Conservation (phyloP, 2,797 vertebrate genomes). For the Balearica regulorum region DNA sequence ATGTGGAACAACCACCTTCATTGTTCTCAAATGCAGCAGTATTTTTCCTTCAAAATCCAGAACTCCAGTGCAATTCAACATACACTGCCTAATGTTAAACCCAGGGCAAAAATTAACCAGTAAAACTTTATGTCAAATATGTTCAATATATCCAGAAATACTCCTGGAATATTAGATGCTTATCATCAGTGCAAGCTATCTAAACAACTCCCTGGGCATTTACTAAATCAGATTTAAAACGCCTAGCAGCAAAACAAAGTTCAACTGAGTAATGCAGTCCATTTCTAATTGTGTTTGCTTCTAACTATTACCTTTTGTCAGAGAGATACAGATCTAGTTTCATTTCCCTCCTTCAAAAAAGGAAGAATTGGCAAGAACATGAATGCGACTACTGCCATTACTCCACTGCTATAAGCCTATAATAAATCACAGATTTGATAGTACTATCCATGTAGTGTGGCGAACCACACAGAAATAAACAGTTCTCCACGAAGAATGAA, state of each 20-base stretch:
- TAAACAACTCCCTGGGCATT: background rate
- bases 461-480: slow-evolving; percentile 77
- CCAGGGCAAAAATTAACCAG: background rate
- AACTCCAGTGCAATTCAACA: background rate
- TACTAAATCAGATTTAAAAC: background rate
- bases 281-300: slow-evolving; percentile 24
- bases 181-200: background rate
- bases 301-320: slow-evolving; percentile 20
- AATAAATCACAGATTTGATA: slow-evolving; percentile 75
- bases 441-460: slow-evolving; percentile 69
- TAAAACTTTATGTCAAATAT: background rate
- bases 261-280: background rate
- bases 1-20: background rate
- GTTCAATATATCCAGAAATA: background rate
- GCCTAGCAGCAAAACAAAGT: background rate
- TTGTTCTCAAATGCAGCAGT: background rate
- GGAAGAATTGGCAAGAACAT: slow-evolving; percentile 33
- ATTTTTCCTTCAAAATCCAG: background rate
- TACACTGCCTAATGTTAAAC: background rate
- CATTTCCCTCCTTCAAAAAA: slow-evolving; percentile 57
- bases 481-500: slow-evolving; percentile 69
- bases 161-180: background rate
- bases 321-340: slow-evolving; percentile 45
- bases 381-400: slow-evolving; percentile 37
- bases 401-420: slow-evolving; percentile 50